These are phyloP conservation scores for Tragelaphus imberbis DNA, from an alignment of 2,113 vertebrate species.

Conservation along the genomic window DNA sequence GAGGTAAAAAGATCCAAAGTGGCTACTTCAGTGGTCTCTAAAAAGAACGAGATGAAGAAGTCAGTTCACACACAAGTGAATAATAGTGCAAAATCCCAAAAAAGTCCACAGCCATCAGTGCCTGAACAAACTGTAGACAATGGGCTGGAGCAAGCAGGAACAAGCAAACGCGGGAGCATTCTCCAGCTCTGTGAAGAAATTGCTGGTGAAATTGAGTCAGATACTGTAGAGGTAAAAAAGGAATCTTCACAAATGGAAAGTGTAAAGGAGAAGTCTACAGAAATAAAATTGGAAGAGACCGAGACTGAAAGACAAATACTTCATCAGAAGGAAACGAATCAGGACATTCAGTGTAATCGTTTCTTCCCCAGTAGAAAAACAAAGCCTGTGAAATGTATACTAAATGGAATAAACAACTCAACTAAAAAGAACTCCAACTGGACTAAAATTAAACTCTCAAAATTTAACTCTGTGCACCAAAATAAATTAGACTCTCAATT, in stretches of 20 bases:
- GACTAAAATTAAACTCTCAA: slow-evolving; percentile 92
- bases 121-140: slow-evolving; percentile 59
- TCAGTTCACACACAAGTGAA: slow-evolving; percentile 64
- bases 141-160: slow-evolving; percentile 63
- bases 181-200: slow-evolving; percentile 97
- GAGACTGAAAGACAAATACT: slow-evolving; percentile 60
- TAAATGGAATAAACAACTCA: slow-evolving; percentile 83
- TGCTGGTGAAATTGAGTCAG: slow-evolving; percentile 96
- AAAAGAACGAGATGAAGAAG: slow-evolving; percentile 68
- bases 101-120: slow-evolving; percentile 61
- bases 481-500: slow-evolving; percentile 73
- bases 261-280: slow-evolving; percentile 59
- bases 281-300: slow-evolving; percentile 61
- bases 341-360: slow-evolving; percentile 85
- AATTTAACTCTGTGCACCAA: slow-evolving; percentile 78
- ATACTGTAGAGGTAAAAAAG: slow-evolving; percentile 91
- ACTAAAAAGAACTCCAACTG: slow-evolving; percentile 89
- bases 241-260: slow-evolving; percentile 72
- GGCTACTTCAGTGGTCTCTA: slow-evolving; percentile 49
- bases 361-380: slow-evolving; percentile 94
- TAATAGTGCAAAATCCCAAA: slow-evolving; percentile 70
- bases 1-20: slow-evolving; percentile 65
- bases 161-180: slow-evolving; percentile 91
- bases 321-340: slow-evolving; percentile 69
- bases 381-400: slow-evolving; percentile 88